Base-by-base conservation (phyloP, 2,888 invertebrate genomes). In the Drosophila prostipennis region DNA sequence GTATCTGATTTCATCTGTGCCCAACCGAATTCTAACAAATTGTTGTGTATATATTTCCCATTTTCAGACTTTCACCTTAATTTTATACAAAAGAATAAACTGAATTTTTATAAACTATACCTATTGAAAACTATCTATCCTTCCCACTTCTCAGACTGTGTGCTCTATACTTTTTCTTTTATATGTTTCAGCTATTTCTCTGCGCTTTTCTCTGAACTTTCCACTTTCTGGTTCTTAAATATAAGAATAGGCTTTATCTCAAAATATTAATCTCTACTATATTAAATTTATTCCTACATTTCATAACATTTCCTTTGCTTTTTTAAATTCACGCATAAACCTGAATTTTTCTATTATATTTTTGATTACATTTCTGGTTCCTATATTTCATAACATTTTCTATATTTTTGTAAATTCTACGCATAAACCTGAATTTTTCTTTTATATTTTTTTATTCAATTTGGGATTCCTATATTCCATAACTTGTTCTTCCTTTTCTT, bases 31-130 rank as follows among this genome's bases (percentile, higher is more conserved):
- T 58, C 34, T 52, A 26, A 46, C 23, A 13, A 77, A 56, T 73
- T 60, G 51, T 81, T 84, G 79, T 80, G 80, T 80, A 80, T 48
- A 80, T 80, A 84, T 79, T 80, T 84, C 64, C 48, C 32, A 52
- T 70, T 55, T 55, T 52, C 56, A 65, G 42, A 36, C 19, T 58
- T 69, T 58, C 69, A 14, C 46, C 65, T 58, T 60, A 71, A 58
- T 70, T 64, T 70, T 70, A 78, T 54, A 76, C 48, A 75, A 71
- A 46, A 64, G 45, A 57, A 55, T 68, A 68, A 68, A 68, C 43
- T 56, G 56, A 68, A 45, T 56, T 68, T 68, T 49, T 55, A 49
- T 68, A 68, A 68, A 55, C 69, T 56, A 56, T 37, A 14, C 37
- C 34, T 19, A 13, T 14, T 11, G 34, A 19, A 19, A n/a, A n/a